Base-by-base conservation (phyloP, 1,140 invertebrate genomes). In the Achroia grisella region DNA sequence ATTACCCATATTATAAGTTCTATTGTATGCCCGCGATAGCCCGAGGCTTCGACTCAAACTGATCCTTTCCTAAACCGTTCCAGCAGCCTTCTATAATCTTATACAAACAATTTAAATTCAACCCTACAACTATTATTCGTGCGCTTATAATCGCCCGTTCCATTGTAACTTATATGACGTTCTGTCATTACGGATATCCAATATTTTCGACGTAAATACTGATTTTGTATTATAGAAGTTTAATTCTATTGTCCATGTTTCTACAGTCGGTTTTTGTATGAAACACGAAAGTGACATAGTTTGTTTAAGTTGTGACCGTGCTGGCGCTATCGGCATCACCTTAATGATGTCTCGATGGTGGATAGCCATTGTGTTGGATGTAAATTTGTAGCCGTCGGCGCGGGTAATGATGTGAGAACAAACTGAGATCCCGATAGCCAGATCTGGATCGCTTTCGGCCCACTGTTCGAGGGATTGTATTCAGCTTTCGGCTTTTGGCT, bases 361-460 rank as follows among this genome's bases (percentile, higher is more conserved):
- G 81, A 85, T 82, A 79, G 76, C 78, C 78, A 85, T 85, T 82
- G 81, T 85, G 78, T 73, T 75, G 78, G 78, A 85, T 85, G 81
- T 85, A 85, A 85, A 81, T 85, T 82, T 85, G 81, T 85, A 82
- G 76, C 78, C 81, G 81, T 82, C 81, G 81, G 81, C 81, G 81
- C 76, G 81, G 81, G 78, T 85, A 85, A 85, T 85, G 81, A 85
- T 85, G 81, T 85, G 81, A 85, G 81, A 85, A 85, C 81, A 85
- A 80, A 79, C 80, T 77, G 71, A 79, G 78, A 82, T 80, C 71
- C 72, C 68, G 80, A 84, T 84, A 81, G 80, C 76, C 71, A 58
- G 74, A 78, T 78, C 74, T 64, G 72, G 75, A 78, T 80, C 77
- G 69, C 69, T 66, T 54, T 60, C 53, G 58, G 63, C 56, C 59